These are phyloP conservation scores for Aurelia sp. DNA, from an alignment of 30 jellyfish, hydroid and myxozoan species.

Conservation along the genomic window DNA sequence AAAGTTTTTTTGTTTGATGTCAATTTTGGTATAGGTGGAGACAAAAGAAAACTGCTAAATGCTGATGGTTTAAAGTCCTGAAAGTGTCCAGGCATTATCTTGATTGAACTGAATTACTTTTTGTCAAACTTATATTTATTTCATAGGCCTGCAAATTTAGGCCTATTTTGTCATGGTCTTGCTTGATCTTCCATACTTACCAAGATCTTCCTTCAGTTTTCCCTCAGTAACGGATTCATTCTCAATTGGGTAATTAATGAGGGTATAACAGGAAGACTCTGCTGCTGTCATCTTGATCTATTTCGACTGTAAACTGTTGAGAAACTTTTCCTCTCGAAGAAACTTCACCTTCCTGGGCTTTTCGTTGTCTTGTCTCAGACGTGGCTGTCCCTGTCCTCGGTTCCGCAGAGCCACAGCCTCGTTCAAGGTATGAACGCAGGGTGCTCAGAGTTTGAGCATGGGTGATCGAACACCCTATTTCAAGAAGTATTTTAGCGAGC, in stretches of 20 bases:
- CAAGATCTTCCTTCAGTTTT: conserved; percentile 94
- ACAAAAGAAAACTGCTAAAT: too few species aligned
- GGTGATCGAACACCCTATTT: too few species aligned
- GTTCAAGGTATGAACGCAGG: neutral
- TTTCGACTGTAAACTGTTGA: neutral
- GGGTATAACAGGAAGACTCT: conserved; percentile 93
- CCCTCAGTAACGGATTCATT: conserved; percentile 94
- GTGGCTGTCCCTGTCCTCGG: conserved; percentile 72
- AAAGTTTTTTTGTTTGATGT: too few species aligned
- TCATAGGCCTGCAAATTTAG: too few species aligned
- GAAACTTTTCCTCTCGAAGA: too few species aligned
- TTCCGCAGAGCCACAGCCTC: conserved; percentile 20
- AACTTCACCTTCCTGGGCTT: neutral
- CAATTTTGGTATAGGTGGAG: too few species aligned
- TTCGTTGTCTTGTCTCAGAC: neutral
- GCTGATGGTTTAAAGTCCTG: too few species aligned
- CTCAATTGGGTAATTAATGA: conserved; percentile 90
- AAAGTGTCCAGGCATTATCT: too few species aligned
- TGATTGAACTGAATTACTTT: too few species aligned
- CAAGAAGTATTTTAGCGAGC: too few species aligned
- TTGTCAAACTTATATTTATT: too few species aligned
- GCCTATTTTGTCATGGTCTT: neutral
- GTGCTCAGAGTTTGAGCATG: too few species aligned
- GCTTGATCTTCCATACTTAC: conserved; percentile 53
- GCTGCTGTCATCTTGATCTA: conserved; percentile 61